A percentile compares a stretch with the other conserved stretches of the same genome.
These are phyloP conservation scores for Macroramphosus scolopax DNA, from an alignment of 2,797 vertebrate genomes.

Conservation along the genomic window DNA sequence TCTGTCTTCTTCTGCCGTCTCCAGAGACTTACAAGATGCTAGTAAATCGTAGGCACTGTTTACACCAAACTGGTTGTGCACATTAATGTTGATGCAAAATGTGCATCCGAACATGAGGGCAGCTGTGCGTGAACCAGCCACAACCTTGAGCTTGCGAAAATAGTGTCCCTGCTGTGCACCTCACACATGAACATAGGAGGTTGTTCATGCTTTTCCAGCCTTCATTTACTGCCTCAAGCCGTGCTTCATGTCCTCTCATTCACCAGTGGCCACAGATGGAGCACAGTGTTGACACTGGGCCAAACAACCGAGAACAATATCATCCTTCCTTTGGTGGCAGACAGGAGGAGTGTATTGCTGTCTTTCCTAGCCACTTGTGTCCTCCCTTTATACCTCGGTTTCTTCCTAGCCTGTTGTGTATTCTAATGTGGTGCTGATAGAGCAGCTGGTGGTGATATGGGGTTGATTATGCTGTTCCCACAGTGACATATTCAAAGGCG, in stretches of 20 bases:
- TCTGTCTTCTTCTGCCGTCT: conserved; percentile 24
- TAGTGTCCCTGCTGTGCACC: too few species aligned
- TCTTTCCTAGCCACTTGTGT: conserved; percentile 58
- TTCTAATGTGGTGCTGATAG: conserved; percentile 69
- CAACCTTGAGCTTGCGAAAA: background rate
- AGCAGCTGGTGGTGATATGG: conserved; percentile 82
- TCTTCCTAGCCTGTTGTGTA: conserved; percentile 66
- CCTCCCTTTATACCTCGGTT: conserved; percentile 49
- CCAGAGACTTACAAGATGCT: conserved; percentile 26
- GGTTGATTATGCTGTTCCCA: conserved; percentile 79
- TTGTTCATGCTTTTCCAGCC: conserved; percentile 9
- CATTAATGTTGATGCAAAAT: conserved; percentile 10
- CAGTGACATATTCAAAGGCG: conserved; percentile 74
- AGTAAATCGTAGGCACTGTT: conserved; percentile 10
- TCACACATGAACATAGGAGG: too few species aligned
- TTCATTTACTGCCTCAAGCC: conserved; percentile 41
- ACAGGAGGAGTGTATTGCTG: conserved; percentile 50
- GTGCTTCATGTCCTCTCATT: conserved; percentile 42
- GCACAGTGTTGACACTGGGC: conserved; percentile 45
- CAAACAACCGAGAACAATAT: conserved; percentile 62
- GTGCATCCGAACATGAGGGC: conserved; percentile 2
- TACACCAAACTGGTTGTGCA: conserved; percentile 26
- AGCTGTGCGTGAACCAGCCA: conserved; percentile 3
- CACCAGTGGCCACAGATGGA: conserved; percentile 58
- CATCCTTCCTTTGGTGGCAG: conserved; percentile 53